Conservation (phyloP, 2,888 invertebrate genomes). For the Morpho achilles region DNA sequence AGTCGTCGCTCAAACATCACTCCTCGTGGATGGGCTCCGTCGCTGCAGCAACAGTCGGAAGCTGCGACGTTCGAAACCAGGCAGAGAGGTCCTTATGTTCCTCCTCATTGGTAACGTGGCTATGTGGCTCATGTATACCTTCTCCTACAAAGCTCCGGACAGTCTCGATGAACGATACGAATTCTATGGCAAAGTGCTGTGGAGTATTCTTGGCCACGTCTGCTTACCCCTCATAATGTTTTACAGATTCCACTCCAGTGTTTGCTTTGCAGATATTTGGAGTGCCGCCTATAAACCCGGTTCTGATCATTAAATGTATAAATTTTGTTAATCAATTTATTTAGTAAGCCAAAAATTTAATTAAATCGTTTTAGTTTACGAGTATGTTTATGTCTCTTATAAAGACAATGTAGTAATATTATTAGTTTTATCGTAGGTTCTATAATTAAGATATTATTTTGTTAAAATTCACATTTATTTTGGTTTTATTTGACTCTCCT, state of each 20-base stretch:
- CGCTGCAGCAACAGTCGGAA: conserved; percentile 84
- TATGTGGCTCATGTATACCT: conserved; percentile 87
- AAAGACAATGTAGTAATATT: conserved; percentile 15
- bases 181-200: conserved; percentile 84
- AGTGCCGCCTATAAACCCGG: conserved; percentile 84
- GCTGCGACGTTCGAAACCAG: conserved; percentile 83
- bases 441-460: background rate
- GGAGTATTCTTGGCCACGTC: conserved; percentile 86
- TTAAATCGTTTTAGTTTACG: background rate
- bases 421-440: background rate
- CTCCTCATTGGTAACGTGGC: conserved; percentile 87
- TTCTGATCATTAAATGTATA: conserved; percentile 48
- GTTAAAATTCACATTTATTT: background rate
- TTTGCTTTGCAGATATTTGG: conserved; percentile 89
- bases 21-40: conserved; percentile 86
- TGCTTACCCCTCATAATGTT: conserved; percentile 87
- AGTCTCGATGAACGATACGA: conserved; percentile 78
- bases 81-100: conserved; percentile 87
- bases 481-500: too few species aligned
- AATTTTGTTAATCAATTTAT: background rate
- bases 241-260: conserved; percentile 88
- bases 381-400: conserved; percentile 16
- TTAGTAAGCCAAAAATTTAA: background rate
- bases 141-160: conserved; percentile 77
- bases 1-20: conserved; percentile 85